Conservation (phyloP, 2,888 invertebrate species). For the Watsonalla cultraria region DNA sequence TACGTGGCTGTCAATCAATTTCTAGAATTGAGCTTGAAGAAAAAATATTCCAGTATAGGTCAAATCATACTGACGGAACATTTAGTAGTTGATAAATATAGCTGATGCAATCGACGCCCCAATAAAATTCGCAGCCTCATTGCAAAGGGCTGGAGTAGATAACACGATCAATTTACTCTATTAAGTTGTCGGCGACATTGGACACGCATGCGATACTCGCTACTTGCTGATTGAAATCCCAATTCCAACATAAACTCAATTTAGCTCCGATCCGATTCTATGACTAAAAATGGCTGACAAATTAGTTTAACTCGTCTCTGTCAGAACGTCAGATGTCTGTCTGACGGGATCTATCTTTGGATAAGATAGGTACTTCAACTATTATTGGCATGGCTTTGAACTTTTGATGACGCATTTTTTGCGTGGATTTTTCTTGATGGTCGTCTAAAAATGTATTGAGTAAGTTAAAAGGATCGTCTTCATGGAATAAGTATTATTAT, state of each 20-base stretch:
- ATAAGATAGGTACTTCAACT: too few relatives aligned
- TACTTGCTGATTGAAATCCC: constrained; percentile 58
- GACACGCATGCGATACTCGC: constrained; percentile 28
- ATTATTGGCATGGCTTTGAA: too few relatives aligned
- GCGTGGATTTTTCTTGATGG: too few relatives aligned
- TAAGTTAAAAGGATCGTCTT: too few relatives aligned
- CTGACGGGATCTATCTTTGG: neutral
- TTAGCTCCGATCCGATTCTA: constrained; percentile 33
- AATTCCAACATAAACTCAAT: constrained; percentile 55
- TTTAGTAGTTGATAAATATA: too few relatives aligned
- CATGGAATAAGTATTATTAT: too few relatives aligned
- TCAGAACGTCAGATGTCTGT: neutral
- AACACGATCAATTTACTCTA: constrained; percentile 60
- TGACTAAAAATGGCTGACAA: constrained; percentile 34
- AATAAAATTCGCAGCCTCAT: constrained; percentile 16
- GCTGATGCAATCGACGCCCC: neutral
- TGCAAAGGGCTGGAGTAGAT: constrained; percentile 36
- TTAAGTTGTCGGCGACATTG: constrained; percentile 55
- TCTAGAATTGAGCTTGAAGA: too few relatives aligned
- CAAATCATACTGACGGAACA: too few relatives aligned
- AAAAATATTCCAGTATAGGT: too few relatives aligned
- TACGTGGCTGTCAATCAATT: too few relatives aligned
- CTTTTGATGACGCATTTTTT: too few relatives aligned
- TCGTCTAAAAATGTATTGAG: too few relatives aligned
- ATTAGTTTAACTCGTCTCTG: constrained; percentile 14